Evolutionary conservation across 2,888 invertebrate genomes (phyloP).

Genomic region (Liodrosophila aerea): DNA sequence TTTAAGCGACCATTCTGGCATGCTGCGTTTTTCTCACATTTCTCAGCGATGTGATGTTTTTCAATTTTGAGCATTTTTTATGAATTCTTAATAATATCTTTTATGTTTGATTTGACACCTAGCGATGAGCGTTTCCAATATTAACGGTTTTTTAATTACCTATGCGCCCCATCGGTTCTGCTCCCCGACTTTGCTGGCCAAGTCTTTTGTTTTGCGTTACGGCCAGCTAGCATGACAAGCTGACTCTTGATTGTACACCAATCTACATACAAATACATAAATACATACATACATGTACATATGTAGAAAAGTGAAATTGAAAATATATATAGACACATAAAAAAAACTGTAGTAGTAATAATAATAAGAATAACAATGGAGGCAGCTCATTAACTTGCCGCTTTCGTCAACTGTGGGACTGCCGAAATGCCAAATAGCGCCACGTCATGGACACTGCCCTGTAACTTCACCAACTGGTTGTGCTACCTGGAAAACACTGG

Average conservation of each 20-base stretch:
- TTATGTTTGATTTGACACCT: conserved; percentile 79
- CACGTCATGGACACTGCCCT: conserved; percentile 63
- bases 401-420: conserved; percentile 68
- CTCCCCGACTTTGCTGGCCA: conserved; percentile 54
- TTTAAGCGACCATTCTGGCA: conserved; percentile 34
- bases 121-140: conserved; percentile 66
- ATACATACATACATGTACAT: background rate
- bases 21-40: conserved; percentile 70
- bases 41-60: conserved; percentile 39
- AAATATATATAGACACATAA: conserved; percentile 55
- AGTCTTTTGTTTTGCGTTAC: conserved; percentile 58
- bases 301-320: conserved; percentile 74
- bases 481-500: conserved; percentile 45
- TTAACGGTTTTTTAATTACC: conserved; percentile 77
- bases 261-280: background rate
- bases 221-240: conserved; percentile 52
- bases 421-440: conserved; percentile 71
- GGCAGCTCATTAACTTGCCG: conserved; percentile 77
- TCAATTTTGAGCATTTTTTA: conserved; percentile 59
- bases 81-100: conserved; percentile 75
- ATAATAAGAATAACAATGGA: conserved; percentile 71
- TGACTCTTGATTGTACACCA: conserved; percentile 21
- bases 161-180: conserved; percentile 49
- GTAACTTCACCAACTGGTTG: conserved; percentile 34
- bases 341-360: conserved; percentile 52